Conservation (phyloP, 2,888 invertebrate species). For the Eulithis prunata region DNA sequence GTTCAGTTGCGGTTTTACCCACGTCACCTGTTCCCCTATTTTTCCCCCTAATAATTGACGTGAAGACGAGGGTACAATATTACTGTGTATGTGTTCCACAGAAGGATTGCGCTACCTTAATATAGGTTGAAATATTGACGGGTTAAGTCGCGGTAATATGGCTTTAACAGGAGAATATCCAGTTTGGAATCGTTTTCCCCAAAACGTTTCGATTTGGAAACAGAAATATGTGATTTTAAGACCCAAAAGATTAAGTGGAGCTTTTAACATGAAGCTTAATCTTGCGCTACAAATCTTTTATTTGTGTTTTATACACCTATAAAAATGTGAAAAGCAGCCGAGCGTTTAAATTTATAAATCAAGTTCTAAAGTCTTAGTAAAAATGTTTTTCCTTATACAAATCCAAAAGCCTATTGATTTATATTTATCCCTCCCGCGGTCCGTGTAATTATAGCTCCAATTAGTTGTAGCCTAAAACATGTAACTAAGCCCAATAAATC, state of each 20-base stretch:
- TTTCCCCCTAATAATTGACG: slow-evolving; percentile 71
- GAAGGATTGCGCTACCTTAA: slow-evolving; percentile 39
- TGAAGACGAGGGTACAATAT: slow-evolving; percentile 66
- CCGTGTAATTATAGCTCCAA: slow-evolving; percentile 36
- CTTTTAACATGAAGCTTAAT: background rate
- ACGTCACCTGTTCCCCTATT: slow-evolving; percentile 52
- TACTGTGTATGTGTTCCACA: slow-evolving; percentile 30
- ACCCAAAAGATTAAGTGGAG: background rate
- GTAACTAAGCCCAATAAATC: slow-evolving; percentile 42
- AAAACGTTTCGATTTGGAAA: background rate
- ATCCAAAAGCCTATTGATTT: slow-evolving; percentile 35
- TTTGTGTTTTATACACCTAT: background rate
- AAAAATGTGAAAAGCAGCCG: background rate
- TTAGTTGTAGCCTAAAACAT: slow-evolving; percentile 38
- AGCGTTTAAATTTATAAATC: too few relatives aligned
- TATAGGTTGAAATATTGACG: slow-evolving; percentile 51
- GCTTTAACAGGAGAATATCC: slow-evolving; percentile 8
- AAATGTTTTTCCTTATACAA: slow-evolving; percentile 12
- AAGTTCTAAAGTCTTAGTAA: too few relatives aligned
- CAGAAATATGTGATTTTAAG: background rate
- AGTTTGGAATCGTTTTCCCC: background rate
- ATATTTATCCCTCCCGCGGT: slow-evolving; percentile 29
- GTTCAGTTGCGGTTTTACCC: slow-evolving; percentile 43
- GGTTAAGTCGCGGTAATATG: slow-evolving; percentile 35
- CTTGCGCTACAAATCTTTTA: too few relatives aligned